Conservation (phyloP, 1,140 invertebrate species). For the Eciton burchellii region DNA sequence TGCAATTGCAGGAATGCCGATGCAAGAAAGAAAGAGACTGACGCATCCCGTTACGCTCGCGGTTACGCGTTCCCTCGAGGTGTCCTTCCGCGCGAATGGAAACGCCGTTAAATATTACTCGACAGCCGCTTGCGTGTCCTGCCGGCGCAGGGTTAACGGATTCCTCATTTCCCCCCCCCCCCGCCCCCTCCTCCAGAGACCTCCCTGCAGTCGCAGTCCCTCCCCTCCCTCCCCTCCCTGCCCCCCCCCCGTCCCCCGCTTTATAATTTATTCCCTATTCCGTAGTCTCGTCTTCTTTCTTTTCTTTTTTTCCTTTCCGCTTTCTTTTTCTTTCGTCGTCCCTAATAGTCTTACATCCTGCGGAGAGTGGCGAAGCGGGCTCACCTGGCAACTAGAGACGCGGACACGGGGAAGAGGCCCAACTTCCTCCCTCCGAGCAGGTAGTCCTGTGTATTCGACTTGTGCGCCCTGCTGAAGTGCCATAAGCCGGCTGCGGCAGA, state of each 20-base stretch:
- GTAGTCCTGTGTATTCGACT: slow-evolving; percentile 87
- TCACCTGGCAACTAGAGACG: slow-evolving; percentile 93
- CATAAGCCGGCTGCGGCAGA: slow-evolving; percentile 85
- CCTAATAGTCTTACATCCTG: slow-evolving; percentile 17
- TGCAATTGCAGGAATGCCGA: neutral
- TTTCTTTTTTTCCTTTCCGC: neutral
- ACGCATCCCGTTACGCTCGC: neutral
- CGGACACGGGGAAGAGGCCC: slow-evolving; percentile 92
- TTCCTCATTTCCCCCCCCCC: neutral
- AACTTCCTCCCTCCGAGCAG: slow-evolving; percentile 90
- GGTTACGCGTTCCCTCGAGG: too few relatives aligned
- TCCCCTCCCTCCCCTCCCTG: too few relatives aligned
- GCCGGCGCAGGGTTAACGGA: neutral
- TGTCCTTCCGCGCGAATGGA: neutral
- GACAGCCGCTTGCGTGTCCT: neutral
- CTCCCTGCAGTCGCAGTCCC: too few relatives aligned
- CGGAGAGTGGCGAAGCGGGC: slow-evolving; percentile 24
- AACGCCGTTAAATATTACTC: neutral
- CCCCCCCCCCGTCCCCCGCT: too few relatives aligned
- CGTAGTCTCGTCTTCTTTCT: neutral
- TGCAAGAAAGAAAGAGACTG: neutral
- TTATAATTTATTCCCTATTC: neutral
- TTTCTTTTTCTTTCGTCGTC: neutral
- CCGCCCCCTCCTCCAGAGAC: too few relatives aligned
- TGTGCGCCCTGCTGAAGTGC: slow-evolving; percentile 79